Conservation (phyloP, 2,797 vertebrate species). For the Onychomys arenicola region DNA sequence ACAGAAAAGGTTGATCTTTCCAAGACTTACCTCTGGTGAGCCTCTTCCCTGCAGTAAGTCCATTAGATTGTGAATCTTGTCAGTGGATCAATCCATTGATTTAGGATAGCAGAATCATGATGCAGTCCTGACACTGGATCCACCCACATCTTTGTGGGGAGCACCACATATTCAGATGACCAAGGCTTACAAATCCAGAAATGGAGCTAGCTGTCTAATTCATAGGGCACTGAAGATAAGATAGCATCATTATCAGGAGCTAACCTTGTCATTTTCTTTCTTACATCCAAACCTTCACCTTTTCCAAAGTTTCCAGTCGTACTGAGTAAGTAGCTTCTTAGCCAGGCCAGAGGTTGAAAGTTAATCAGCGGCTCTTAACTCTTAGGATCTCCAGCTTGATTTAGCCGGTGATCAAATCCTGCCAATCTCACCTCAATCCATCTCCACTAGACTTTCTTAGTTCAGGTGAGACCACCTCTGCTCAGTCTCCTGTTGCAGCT, state of each 20-base stretch:
- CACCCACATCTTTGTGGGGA: not conserved
- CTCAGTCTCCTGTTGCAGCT: not conserved
- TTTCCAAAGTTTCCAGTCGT: not conserved
- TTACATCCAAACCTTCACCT: not conserved
- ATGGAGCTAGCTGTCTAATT: not conserved
- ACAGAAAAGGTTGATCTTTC: not conserved
- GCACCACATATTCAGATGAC: not conserved
- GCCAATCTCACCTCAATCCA: not conserved
- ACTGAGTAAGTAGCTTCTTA: not conserved
- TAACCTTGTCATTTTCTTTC: not conserved
- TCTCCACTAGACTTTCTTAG: not conserved
- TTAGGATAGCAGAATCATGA: not conserved
- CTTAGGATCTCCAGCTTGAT: not conserved
- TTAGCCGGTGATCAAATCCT: not conserved
- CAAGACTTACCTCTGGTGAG: not conserved
- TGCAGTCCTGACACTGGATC: not conserved
- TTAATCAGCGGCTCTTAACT: not conserved
- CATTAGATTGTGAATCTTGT: not conserved
- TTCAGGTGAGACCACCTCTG: constrained; percentile 9
- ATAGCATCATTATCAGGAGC: not conserved
- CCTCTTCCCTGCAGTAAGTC: not conserved
- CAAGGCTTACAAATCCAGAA: not conserved
- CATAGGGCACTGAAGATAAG: not conserved
- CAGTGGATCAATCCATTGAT: not conserved
- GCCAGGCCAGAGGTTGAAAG: not conserved